phyloP scores from a whole-genome alignment of 2,797 vertebrate species.

The Cossypha heuglini region DNA sequence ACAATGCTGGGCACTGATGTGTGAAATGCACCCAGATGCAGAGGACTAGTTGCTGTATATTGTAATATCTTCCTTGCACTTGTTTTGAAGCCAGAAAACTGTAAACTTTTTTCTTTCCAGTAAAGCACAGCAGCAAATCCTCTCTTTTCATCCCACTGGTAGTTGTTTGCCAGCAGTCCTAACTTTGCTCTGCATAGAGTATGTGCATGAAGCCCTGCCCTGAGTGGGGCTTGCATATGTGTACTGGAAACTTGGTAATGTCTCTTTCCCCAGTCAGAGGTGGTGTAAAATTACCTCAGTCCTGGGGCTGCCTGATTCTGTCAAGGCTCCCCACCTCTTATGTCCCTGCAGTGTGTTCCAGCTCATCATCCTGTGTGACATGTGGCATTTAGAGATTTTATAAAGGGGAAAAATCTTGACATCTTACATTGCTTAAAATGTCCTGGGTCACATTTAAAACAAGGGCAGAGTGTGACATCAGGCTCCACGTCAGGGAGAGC shows the following conservation, averaged over 20 bases:
- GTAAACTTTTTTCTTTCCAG: slow-evolving; percentile 22
- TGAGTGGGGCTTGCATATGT: background rate
- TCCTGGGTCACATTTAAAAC: slow-evolving; percentile 16
- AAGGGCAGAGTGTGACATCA: slow-evolving; percentile 52
- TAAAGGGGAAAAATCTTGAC: background rate
- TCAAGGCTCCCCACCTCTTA: background rate
- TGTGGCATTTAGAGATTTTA: background rate
- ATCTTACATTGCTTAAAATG: background rate
- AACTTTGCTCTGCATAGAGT: background rate
- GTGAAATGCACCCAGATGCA: slow-evolving; percentile 74
- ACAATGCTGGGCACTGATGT: slow-evolving; percentile 67
- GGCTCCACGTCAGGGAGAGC: background rate
- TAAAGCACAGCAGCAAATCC: background rate
- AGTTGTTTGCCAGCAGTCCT: background rate
- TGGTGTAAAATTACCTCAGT: background rate
- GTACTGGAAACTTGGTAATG: background rate
- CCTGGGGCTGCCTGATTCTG: background rate
- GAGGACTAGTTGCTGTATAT: slow-evolving; percentile 38
- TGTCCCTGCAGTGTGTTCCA: background rate
- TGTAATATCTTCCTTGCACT: slow-evolving; percentile 54
- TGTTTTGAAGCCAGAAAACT: slow-evolving; percentile 44
- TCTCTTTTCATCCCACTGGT: background rate
- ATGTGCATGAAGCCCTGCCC: background rate
- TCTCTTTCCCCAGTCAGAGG: background rate
- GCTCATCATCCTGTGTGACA: background rate